Evolutionary conservation across 2,888 invertebrate genomes (phyloP).

Genomic region (Amphipyra tragopoginis): DNA sequence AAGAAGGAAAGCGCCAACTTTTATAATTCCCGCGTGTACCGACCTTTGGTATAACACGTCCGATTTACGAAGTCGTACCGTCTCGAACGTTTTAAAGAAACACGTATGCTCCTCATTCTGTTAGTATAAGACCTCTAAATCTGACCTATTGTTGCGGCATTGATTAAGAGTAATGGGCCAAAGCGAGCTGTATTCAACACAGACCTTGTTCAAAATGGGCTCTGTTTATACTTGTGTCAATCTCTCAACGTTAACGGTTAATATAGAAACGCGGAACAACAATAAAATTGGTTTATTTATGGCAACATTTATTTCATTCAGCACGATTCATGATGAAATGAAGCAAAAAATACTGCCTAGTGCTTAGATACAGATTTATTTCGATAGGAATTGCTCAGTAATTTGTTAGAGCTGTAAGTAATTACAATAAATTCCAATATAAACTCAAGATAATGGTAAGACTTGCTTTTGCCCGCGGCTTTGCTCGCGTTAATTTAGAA

Average conservation of each 20-base stretch:
- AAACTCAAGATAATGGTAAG: background rate
- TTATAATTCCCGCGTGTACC: constrained; percentile 32
- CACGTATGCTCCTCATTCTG: constrained; percentile 65
- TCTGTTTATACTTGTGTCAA: constrained; percentile 52
- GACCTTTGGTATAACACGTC: constrained; percentile 31
- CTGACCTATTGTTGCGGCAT: constrained; percentile 71
- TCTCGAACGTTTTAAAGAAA: constrained; percentile 51
- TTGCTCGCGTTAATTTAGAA: too few species aligned
- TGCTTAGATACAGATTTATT: constrained; percentile 21
- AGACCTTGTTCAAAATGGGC: constrained; percentile 50
- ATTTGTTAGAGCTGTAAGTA: constrained; percentile 8
- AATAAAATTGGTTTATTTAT: constrained; percentile 40
- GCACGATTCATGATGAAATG: constrained; percentile 23
- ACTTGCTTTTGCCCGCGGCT: too few species aligned
- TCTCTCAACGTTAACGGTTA: constrained; percentile 21
- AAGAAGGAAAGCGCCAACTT: constrained; percentile 26
- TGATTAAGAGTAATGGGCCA: constrained; percentile 75
- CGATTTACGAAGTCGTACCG: constrained; percentile 32
- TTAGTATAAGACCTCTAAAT: constrained; percentile 60
- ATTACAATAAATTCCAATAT: constrained; percentile 2
- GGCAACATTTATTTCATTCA: constrained; percentile 20
- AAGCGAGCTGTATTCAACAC: constrained; percentile 47
- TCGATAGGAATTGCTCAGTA: constrained; percentile 3
- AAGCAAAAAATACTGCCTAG: constrained; percentile 15
- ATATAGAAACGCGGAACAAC: constrained; percentile 41